Evolutionary conservation across 2,888 invertebrate species (phyloP), one percentile per base, ranked within the genome.

Genomic region (Phyllotreta striolata): DNA sequence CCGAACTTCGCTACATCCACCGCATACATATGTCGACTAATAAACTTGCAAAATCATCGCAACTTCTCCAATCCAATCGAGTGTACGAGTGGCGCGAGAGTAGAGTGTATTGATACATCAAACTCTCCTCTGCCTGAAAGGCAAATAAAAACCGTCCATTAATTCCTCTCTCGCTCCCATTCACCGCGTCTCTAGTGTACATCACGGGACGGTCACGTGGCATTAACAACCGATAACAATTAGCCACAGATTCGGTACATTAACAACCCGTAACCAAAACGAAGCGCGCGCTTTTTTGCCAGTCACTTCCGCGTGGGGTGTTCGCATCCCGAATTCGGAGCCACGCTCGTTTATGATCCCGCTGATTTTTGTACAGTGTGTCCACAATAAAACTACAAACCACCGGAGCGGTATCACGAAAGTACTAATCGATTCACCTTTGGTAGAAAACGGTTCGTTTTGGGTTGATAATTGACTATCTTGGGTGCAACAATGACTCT

Each of bases 211-310:
- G 80, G 24, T 77, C 80, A 78, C 79, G 80, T 80, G 80, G 80
- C 80, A 62, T 79, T 79, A 78, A 79, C 78, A 79, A 76, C 79
- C 79, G 78, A 80, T 80, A 80, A 80, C 80, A 81, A 81, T 81
- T 81, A 80, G 80, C 77, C 76, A 80, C 78, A 78, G 81, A 77
- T 77, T 75, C 77, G 79, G 75, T 78, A 79, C 81, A 79, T 80
- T 80, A 80, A 80, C 78, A 76, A 75, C 76, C 78, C 75, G 77
- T 74, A 77, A 76, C 78, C 78, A 73, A 74, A 75, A 74, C 76
- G 76, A 75, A 76, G 72, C 70, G 70, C 73, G 68, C 71, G n/a
- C 75, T 77, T 76, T 41, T 77, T 77, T 72, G 74, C 73, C 65
- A 70, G 74, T 77, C 76, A 76, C 69, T 70, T 73, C 72, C 74